These are phyloP conservation scores for Cyaniris semiargus DNA, from an alignment of 2,888 invertebrate species.

Conservation along the genomic window DNA sequence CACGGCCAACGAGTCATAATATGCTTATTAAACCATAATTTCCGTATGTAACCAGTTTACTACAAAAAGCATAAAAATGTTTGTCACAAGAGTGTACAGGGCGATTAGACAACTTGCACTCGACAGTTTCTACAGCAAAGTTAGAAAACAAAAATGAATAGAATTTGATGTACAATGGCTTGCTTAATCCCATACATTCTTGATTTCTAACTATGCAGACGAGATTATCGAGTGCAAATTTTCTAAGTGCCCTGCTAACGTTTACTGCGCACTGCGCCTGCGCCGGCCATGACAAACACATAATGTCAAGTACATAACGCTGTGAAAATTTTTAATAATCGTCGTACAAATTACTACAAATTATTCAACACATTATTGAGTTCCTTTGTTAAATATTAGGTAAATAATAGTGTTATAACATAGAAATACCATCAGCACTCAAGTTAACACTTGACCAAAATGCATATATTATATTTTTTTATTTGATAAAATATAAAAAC, in stretches of 20 bases:
- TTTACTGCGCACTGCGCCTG: slow-evolving; percentile 62
- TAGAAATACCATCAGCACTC: not conserved
- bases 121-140: not conserved
- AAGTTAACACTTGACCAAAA: too few relatives aligned
- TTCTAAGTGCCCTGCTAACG: slow-evolving; percentile 16
- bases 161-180: too few relatives aligned
- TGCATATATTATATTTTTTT: too few relatives aligned
- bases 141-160: not conserved
- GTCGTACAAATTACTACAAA: slow-evolving; percentile 13
- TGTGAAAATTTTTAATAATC: not conserved
- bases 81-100: not conserved
- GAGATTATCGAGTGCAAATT: not conserved
- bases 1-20: not conserved
- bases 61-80: slow-evolving; percentile 9
- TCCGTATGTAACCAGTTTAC: slow-evolving; percentile 18
- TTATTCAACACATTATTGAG: not conserved
- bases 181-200: not conserved
- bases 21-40: not conserved
- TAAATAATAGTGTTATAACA: not conserved
- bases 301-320: slow-evolving; percentile 28
- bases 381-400: not conserved
- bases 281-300: slow-evolving; percentile 39
- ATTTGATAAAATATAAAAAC: too few relatives aligned
- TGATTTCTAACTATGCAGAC: not conserved
- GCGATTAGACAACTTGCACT: not conserved